Percentiles rank a stretch among this genome's conserved stretches.
These are phyloP conservation scores for Strigamia crassipes DNA, from an alignment of 2,888 invertebrate species.

Conservation along the genomic window DNA sequence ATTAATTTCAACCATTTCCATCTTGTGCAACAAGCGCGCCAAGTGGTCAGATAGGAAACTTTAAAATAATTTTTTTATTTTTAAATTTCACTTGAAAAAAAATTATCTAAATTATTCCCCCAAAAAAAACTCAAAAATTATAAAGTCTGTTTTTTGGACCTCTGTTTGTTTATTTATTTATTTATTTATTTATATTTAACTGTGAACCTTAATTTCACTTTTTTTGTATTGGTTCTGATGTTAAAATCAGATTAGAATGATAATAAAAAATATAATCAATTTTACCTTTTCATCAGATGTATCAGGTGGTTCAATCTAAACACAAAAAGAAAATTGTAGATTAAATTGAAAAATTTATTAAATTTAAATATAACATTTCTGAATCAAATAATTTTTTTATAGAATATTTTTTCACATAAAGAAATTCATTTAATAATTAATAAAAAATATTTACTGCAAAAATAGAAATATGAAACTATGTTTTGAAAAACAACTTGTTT, in stretches of 20 bases:
- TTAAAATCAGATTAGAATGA: not conserved
- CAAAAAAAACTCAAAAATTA: too few species aligned
- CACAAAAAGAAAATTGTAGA: not conserved
- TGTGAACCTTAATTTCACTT: not conserved
- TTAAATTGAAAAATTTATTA: not conserved
- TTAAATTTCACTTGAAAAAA: too few species aligned
- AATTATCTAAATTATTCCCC: too few species aligned
- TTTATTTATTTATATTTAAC: too few species aligned
- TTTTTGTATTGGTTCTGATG: not conserved
- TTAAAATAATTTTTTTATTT: too few species aligned
- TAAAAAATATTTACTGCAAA: not conserved
- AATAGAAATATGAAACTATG: not conserved
- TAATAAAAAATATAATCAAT: not conserved
- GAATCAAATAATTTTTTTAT: not conserved
- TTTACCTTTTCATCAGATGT: conserved; percentile 26
- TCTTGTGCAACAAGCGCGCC: not conserved
- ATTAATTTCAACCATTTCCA: not conserved
- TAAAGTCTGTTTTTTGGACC: too few species aligned
- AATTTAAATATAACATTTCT: not conserved
- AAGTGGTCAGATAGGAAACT: too few species aligned
- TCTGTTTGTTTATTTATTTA: too few species aligned
- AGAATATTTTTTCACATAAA: too few species aligned
- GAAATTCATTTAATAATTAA: not conserved
- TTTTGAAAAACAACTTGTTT: not conserved
- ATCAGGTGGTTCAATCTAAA: conserved; percentile 22